Conservation (phyloP, 2,888 invertebrate genomes). For the Drosophila algonquin region DNA sequence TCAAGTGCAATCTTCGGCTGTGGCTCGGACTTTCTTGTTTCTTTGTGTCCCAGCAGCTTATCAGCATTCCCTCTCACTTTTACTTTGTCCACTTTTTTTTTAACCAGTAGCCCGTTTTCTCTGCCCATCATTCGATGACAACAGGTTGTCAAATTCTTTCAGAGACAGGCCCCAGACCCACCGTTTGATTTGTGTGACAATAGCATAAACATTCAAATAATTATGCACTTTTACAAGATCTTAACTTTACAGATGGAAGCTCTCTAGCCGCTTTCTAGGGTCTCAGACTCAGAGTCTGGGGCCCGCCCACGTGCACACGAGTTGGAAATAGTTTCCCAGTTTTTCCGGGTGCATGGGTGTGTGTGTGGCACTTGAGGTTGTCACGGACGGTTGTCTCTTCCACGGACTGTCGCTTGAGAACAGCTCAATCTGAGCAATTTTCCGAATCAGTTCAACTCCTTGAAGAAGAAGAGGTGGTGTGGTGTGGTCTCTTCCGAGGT, state of each 20-base stretch:
- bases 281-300: neutral
- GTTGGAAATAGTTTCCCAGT: constrained; percentile 50
- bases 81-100: constrained; percentile 25
- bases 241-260: neutral
- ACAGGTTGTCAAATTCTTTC: constrained; percentile 45
- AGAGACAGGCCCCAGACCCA: neutral
- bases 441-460: constrained; percentile 50
- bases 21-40: constrained; percentile 19
- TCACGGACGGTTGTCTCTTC: constrained; percentile 42
- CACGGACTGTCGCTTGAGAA: constrained; percentile 23
- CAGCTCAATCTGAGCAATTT: constrained; percentile 61
- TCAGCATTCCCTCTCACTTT: constrained; percentile 44
- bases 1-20: neutral
- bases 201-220: constrained; percentile 39
- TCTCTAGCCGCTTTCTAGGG: neutral
- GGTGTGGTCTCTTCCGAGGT: too few species aligned
- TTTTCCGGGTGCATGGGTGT: constrained; percentile 14
- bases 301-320: constrained; percentile 54
- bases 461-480: too few species aligned
- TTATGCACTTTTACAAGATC: constrained; percentile 50
- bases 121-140: constrained; percentile 36
- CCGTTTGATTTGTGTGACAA: constrained; percentile 39
- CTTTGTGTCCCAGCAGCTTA: constrained; percentile 23
- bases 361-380: constrained; percentile 44
- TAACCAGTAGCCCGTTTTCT: constrained; percentile 29